Conservation (phyloP, 2,888 invertebrate species). For the Cataglyphis altisquamis region DNA sequence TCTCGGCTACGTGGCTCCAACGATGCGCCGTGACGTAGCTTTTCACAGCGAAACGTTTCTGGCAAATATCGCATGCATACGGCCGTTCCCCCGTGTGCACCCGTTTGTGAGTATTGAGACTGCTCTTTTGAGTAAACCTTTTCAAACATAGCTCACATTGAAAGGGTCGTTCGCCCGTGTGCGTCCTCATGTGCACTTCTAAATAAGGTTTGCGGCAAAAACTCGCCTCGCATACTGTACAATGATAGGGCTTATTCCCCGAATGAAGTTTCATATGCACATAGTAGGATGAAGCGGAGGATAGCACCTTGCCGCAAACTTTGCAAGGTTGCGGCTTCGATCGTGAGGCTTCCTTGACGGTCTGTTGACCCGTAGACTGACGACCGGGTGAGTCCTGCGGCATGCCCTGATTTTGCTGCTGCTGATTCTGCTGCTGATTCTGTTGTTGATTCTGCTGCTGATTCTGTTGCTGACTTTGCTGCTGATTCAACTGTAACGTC, state of each 20-base stretch:
- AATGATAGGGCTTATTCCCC: constrained; percentile 93
- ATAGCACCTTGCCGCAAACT: constrained; percentile 92
- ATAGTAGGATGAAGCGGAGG: constrained; percentile 92
- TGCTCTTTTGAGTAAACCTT: constrained; percentile 93
- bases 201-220: constrained; percentile 94
- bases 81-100: constrained; percentile 93
- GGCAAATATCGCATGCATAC: constrained; percentile 93
- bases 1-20: constrained; percentile 93
- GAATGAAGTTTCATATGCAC: constrained; percentile 95
- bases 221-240: constrained; percentile 92
- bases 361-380: constrained; percentile 84
- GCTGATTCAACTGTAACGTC: constrained; percentile 84
- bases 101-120: constrained; percentile 93
- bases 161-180: constrained; percentile 92
- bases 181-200: constrained; percentile 93
- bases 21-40: constrained; percentile 93
- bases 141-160: constrained; percentile 92
- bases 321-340: constrained; percentile 92
- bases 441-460: constrained; percentile 75
- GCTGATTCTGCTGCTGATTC: constrained; percentile 78
- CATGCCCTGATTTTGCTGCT: constrained; percentile 71
- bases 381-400: constrained; percentile 79
- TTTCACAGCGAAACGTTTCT: constrained; percentile 93
- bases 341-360: constrained; percentile 86
- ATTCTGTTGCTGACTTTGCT: constrained; percentile 84